Evolutionary conservation across 2,797 vertebrate genomes (phyloP).

Genomic region (Adelosebastes latens): DNA sequence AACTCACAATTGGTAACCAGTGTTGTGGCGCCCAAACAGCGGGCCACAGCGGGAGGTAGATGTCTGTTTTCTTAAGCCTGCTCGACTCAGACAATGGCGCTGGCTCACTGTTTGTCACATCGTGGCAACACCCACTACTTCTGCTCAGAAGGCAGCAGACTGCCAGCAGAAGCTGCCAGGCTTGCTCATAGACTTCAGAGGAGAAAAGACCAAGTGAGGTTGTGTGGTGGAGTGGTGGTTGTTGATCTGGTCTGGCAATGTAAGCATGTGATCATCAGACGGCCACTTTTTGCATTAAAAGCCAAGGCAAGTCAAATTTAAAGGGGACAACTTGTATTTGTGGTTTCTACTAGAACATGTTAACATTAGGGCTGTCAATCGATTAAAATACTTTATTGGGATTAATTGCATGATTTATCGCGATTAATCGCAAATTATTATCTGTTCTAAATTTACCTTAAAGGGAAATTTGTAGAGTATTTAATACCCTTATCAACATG

Average conservation of each 20-base stretch:
- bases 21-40: constrained; percentile 46
- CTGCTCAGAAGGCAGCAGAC: constrained; percentile 3
- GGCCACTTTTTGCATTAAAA: background rate
- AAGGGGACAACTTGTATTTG: background rate
- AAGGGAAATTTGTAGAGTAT: no score
- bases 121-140: constrained; percentile 4
- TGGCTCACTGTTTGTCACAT: constrained; percentile 48
- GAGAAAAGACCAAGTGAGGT: constrained; percentile 6
- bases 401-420: no score
- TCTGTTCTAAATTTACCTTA: no score
- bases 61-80: constrained; percentile 56
- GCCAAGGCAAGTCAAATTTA: background rate
- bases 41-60: constrained; percentile 45
- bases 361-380: background rate
- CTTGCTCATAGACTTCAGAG: background rate
- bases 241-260: constrained; percentile 15
- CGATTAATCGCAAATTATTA: no score
- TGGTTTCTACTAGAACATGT: background rate
- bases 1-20: constrained; percentile 34
- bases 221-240: background rate
- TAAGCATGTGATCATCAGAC: background rate
- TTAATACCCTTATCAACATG: no score
- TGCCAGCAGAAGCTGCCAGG: constrained; percentile 30
- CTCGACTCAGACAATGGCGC: constrained; percentile 37
- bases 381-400: no score